Percentiles rank a stretch among this genome's conserved stretches.
These are phyloP conservation scores for Pipistrellus kuhlii DNA, from an alignment of 2,797 vertebrate genomes.

Conservation along the genomic window DNA sequence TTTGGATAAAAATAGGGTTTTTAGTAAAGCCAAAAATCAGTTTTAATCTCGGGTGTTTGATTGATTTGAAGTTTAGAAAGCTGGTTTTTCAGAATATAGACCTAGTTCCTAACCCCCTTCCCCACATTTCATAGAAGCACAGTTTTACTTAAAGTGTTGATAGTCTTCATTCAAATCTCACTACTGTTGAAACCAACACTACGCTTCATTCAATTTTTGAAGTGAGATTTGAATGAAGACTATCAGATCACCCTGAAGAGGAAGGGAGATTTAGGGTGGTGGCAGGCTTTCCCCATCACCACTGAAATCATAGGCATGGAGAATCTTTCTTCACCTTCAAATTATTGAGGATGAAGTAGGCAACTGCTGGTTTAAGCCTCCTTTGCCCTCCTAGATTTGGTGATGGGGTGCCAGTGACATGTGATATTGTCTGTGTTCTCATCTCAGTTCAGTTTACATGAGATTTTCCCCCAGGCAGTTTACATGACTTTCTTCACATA, in stretches of 20 bases:
- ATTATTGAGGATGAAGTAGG: not conserved
- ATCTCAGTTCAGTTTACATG: not conserved
- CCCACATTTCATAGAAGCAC: not conserved
- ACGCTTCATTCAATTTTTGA: not conserved
- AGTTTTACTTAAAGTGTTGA: not conserved
- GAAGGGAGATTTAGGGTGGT: not conserved
- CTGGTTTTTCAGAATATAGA: not conserved
- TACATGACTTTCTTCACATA: not conserved
- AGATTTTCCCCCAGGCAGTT: not conserved
- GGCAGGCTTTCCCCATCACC: not conserved
- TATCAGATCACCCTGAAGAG: not conserved
- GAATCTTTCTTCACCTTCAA: not conserved
- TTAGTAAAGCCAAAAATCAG: conserved; percentile 24
- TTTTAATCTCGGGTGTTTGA: not conserved
- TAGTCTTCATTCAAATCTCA: no score
- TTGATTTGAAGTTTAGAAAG: conserved; percentile 17
- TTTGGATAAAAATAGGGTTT: not conserved
- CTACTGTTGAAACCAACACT: not conserved
- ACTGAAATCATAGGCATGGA: not conserved
- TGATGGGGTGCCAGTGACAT: not conserved
- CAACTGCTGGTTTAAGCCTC: not conserved
- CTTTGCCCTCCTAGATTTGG: not conserved
- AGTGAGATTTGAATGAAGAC: not conserved
- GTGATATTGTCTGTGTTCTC: no score
- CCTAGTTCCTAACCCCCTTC: not conserved